Base-by-base conservation (phyloP, 1,140 invertebrate species). In the Papilio machaon region DNA sequence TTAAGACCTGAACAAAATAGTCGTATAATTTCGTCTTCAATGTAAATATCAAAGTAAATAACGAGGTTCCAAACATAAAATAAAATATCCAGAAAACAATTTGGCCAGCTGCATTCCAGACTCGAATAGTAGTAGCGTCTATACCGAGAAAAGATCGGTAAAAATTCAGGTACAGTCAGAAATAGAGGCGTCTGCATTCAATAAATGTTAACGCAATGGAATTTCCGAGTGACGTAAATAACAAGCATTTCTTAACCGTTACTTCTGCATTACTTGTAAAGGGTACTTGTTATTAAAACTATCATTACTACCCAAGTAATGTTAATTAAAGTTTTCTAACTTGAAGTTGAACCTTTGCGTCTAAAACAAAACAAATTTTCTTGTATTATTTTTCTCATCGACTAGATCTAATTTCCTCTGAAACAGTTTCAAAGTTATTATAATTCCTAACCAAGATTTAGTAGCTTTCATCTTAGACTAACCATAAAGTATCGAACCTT, bases 121-220 rank as follows among this genome's bases (percentile, higher is more conserved):
- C 60, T 64, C 60, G 17, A 17, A 60, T 77, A 77, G 49, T 77
- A 77, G 60, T 43, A 78, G 10, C 52, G 60, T 58, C 82, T 90
- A 90, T 89, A 87, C 83, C 85, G 85, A 85, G 84, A 80, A 84
- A 85, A 85, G 83, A 81, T 82, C 83, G 83, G 82, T 85, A 90
- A 89, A 89, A 88, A 86, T 88, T 90, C 85, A 89, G 86, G 85
- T 89, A 88, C 85, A 89, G 82, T 86, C 82, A 85, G 88, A 88
- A 87, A 87, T 85, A 86, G 82, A 88, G 43, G 78, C 80, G 81
- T 81, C 85, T 83, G 81, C 77, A 70, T 80, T 83, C 81, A 52
- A 81, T 81, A 83, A 80, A 23, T 76, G 79, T 52, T 23, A 47
- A 46, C 73, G 73, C 17, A 75, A n/a, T 73, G 70, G 70, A 38